Evolutionary conservation across 1,140 invertebrate species (phyloP).

Genomic region (Aphelinus certus): DNA sequence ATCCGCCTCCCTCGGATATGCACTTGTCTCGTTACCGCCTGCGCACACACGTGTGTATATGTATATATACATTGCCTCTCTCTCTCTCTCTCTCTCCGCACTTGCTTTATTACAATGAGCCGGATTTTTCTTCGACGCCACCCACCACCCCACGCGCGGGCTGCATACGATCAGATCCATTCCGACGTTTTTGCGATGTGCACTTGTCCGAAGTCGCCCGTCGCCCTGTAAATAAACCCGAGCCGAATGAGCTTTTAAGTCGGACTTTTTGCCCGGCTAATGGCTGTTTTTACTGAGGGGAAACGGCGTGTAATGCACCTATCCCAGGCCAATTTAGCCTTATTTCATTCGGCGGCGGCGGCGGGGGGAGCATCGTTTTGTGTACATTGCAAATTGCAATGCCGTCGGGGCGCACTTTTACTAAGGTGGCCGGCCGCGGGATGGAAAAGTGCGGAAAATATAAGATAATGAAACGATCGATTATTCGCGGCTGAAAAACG

Average conservation of each 20-base stretch:
- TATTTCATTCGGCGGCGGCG: too few species aligned
- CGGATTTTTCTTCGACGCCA: conserved; percentile 4
- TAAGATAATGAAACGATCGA: too few species aligned
- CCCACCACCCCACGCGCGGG: neutral
- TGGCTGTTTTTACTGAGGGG: conserved; percentile 1
- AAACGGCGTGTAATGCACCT: conserved; percentile 1
- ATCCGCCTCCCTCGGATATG: neutral
- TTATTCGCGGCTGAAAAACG: too few species aligned
- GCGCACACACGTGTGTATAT: neutral
- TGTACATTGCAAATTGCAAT: too few species aligned
- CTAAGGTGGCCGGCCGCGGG: too few species aligned
- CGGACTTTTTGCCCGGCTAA: conserved; percentile 13
- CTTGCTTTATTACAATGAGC: conserved; percentile 13
- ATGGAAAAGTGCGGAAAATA: too few species aligned
- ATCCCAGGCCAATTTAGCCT: too few species aligned
- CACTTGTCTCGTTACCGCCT: neutral
- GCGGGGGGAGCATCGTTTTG: too few species aligned
- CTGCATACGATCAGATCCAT: conserved; percentile 19
- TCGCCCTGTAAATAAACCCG: conserved; percentile 14
- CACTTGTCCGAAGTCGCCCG: conserved; percentile 15
- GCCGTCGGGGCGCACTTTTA: too few species aligned
- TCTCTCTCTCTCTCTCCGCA: too few species aligned
- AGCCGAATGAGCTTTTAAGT: conserved; percentile 2
- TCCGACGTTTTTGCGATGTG: neutral
- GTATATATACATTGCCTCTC: too few species aligned